Percentiles rank a stretch among this genome's conserved stretches.
phyloP scores from a whole-genome alignment of 2,888 invertebrate species.

The Aleiodes leptofemur region DNA sequence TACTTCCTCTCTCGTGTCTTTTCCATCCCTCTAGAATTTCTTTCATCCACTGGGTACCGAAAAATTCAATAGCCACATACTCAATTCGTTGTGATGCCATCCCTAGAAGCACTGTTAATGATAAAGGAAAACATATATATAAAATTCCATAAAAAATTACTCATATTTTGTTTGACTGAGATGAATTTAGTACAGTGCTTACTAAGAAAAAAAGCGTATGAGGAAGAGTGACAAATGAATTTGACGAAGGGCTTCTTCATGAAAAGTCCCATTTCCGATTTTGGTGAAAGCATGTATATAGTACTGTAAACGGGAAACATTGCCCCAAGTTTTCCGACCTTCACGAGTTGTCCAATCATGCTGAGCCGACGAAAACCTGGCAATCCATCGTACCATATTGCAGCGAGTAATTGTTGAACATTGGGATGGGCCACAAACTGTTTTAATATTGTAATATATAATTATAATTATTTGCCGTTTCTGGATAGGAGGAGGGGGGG shows the following conservation, averaged over 20 bases:
- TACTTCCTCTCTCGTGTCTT: slow-evolving; percentile 84
- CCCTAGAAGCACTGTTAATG: slow-evolving; percentile 87
- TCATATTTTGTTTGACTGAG: neutral
- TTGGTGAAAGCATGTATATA: slow-evolving; percentile 94
- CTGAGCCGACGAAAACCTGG: slow-evolving; percentile 96
- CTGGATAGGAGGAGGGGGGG: too few relatives aligned
- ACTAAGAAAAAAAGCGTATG: slow-evolving; percentile 97
- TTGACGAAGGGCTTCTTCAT: slow-evolving; percentile 99
- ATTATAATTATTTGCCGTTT: too few relatives aligned
- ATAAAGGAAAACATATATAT: slow-evolving; percentile 37
- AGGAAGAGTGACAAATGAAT: slow-evolving; percentile 97
- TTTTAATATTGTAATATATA: slow-evolving; percentile 68
- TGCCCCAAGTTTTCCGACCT: slow-evolving; percentile 90
- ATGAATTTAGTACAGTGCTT: slow-evolving; percentile 73
- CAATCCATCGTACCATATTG: slow-evolving; percentile 98
- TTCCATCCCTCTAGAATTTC: slow-evolving; percentile 87
- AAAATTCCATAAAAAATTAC: neutral
- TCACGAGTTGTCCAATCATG: slow-evolving; percentile 90
- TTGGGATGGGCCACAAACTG: slow-evolving; percentile 99
- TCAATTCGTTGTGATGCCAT: slow-evolving; percentile 95
- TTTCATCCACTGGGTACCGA: slow-evolving; percentile 86
- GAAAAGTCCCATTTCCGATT: slow-evolving; percentile 90
- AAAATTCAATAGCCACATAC: slow-evolving; percentile 85
- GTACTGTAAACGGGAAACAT: slow-evolving; percentile 96
- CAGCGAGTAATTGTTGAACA: slow-evolving; percentile 96